A percentile compares a stretch with the other conserved stretches of the same genome.
Evolutionary conservation across 1,140 invertebrate species (phyloP).

Genomic region (Aleiodes sp.): DNA sequence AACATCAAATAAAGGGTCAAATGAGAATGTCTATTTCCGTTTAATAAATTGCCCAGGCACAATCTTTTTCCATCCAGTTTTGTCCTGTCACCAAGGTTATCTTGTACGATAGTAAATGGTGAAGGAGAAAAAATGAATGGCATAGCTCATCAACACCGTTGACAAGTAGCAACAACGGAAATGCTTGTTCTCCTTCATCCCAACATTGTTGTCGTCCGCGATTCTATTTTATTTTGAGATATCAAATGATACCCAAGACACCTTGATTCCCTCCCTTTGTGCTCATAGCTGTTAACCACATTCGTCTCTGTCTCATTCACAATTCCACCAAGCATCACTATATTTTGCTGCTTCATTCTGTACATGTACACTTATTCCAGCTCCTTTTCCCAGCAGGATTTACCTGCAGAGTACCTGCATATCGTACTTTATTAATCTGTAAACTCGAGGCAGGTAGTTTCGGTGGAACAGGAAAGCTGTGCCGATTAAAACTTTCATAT

Average conservation of each 20-base stretch:
- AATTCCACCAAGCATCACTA: conserved; percentile 19
- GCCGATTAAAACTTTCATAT: conserved; percentile 35
- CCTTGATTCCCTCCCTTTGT: conserved; percentile 46
- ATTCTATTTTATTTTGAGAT: conserved; percentile 38
- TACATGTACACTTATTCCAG: neutral
- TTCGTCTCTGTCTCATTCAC: conserved; percentile 53
- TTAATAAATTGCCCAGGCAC: neutral
- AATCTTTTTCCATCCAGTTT: neutral
- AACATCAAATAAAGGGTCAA: too few species aligned
- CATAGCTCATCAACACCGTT: neutral
- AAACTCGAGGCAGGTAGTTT: conserved; percentile 16
- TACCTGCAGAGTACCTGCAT: conserved; percentile 25
- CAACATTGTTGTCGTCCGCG: conserved; percentile 7
- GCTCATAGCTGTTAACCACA: conserved; percentile 39
- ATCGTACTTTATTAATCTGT: conserved; percentile 43
- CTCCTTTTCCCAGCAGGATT: conserved; percentile 2
- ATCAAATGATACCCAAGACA: conserved; percentile 58
- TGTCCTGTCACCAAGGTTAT: neutral
- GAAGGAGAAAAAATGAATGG: neutral
- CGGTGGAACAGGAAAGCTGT: neutral
- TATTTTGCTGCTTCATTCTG: neutral
- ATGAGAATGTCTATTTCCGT: neutral
- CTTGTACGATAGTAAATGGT: neutral
- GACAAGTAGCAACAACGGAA: neutral
- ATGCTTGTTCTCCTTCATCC: conserved; percentile 3